A percentile compares a stretch with the other conserved stretches of the same genome.
phyloP scores from a whole-genome alignment of 1,140 invertebrate species.

The Camponotus vicinus region DNA sequence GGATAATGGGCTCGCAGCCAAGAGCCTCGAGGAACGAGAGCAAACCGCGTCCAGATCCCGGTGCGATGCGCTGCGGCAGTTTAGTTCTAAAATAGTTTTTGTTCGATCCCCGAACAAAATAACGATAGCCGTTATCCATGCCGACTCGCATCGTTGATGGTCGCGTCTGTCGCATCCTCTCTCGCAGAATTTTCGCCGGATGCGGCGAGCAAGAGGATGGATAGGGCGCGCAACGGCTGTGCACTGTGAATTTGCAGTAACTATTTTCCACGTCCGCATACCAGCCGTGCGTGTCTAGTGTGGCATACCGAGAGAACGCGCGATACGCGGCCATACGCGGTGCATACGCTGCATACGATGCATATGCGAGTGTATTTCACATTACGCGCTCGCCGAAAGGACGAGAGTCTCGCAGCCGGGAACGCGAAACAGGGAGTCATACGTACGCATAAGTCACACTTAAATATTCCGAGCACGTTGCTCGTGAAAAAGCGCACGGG shows the following conservation, averaged over 20 bases:
- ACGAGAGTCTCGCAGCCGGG: background rate
- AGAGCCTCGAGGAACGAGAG: background rate
- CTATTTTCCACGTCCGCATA: constrained; percentile 59
- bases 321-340: constrained; percentile 6
- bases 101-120: constrained; percentile 21
- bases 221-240: background rate
- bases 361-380: constrained; percentile 33
- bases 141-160: background rate
- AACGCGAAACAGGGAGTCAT: constrained; percentile 46
- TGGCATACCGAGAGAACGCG: constrained; percentile 51
- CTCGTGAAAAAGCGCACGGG: constrained; percentile 56
- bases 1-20: constrained; percentile 53
- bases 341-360: background rate
- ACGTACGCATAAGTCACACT: constrained; percentile 57
- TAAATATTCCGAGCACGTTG: constrained; percentile 58
- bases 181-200: background rate
- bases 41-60: constrained; percentile 8
- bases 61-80: background rate
- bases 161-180: background rate
- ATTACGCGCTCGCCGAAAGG: constrained; percentile 35
- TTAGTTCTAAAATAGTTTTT: constrained; percentile 29
- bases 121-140: background rate
- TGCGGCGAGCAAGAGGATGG: constrained; percentile 3
- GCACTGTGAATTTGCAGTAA: constrained; percentile 38
- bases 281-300: constrained; percentile 41